Evolutionary conservation across 2,888 invertebrate species (phyloP).

Genomic region (Clostera curtula): DNA sequence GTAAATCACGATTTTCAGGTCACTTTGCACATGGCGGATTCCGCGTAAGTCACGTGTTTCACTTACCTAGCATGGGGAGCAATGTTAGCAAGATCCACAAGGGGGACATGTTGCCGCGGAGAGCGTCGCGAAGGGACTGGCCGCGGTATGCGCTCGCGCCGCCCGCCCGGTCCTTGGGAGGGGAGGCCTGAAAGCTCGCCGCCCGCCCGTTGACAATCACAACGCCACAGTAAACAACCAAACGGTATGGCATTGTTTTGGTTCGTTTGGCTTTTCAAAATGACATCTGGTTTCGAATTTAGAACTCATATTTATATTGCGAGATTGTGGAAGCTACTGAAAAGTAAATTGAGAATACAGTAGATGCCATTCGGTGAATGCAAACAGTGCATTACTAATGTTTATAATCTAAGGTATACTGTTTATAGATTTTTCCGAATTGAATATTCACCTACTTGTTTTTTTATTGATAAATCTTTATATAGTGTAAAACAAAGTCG

Average conservation of each 20-base stretch:
- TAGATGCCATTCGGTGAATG: too few relatives aligned
- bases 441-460: too few relatives aligned
- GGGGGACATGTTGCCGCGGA: constrained; percentile 67
- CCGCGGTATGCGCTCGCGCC: constrained; percentile 32
- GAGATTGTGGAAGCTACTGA: too few relatives aligned
- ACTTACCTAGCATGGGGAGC: constrained; percentile 71
- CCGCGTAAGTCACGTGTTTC: constrained; percentile 21
- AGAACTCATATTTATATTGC: too few relatives aligned
- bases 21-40: constrained; percentile 27
- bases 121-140: constrained; percentile 62
- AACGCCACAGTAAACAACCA: constrained; percentile 12
- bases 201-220: constrained; percentile 41
- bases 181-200: constrained; percentile 54
- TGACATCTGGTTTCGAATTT: too few relatives aligned
- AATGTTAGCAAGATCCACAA: constrained; percentile 65
- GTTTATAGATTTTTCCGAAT: too few relatives aligned
- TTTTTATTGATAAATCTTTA: too few relatives aligned
- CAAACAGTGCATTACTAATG: too few relatives aligned
- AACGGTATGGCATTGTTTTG: constrained; percentile 12
- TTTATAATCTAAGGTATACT: too few relatives aligned
- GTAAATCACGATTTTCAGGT: constrained; percentile 14
- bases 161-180: constrained; percentile 36
- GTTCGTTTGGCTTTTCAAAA: too few relatives aligned
- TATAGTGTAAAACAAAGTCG: too few relatives aligned
- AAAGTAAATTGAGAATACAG: too few relatives aligned